Conservation (phyloP, 2,113 vertebrate genomes). For the Python bivittatus region DNA sequence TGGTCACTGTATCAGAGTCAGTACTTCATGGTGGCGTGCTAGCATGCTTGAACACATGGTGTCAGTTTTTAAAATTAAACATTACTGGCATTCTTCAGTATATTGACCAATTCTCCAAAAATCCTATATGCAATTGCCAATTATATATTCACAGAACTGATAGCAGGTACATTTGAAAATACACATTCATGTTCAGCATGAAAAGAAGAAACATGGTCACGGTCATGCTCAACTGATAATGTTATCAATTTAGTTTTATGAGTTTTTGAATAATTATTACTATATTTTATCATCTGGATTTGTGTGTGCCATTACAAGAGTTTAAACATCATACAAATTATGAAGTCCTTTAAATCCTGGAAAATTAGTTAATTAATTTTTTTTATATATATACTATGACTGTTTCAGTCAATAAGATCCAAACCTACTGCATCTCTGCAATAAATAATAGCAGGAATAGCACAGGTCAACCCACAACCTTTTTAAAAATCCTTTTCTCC, state of each 20-base stretch:
- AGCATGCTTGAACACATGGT: neutral
- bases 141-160: neutral
- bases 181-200: neutral
- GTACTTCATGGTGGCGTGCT: neutral
- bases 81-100: neutral
- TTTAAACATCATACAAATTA: neutral
- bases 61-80: neutral
- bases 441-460: neutral
- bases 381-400: neutral
- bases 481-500: too few relatives aligned
- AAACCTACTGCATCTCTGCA: neutral
- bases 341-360: neutral
- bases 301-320: neutral
- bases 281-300: neutral
- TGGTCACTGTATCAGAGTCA: neutral
- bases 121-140: neutral
- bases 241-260: neutral
- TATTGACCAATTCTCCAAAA: neutral
- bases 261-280: too few relatives aligned
- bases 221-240: neutral
- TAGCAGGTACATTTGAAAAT: neutral
- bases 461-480: too few relatives aligned
- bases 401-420: neutral
- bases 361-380: neutral
- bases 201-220: neutral